Evolutionary conservation across 1,140 invertebrate genomes (phyloP).

Genomic region (Yoshiicerus persimilis): DNA sequence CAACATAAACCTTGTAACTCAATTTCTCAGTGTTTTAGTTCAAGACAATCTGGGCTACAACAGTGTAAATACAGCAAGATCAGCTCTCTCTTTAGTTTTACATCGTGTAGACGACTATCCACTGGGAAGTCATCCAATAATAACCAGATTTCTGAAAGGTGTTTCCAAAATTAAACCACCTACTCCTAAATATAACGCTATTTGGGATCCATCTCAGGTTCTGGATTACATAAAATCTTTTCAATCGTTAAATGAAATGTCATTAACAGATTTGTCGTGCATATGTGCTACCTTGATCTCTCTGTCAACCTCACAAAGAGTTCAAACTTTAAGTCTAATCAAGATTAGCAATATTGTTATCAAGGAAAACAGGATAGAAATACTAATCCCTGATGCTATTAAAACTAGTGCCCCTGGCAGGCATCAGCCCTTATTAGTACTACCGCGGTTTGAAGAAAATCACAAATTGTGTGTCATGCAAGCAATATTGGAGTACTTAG

Average conservation of each 20-base stretch:
- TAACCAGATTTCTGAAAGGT: constrained; percentile 20
- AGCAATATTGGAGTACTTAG: not conserved
- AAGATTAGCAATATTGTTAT: not conserved
- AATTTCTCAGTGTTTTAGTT: not conserved
- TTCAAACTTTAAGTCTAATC: constrained; percentile 12
- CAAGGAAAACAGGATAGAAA: not conserved
- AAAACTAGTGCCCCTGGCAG: not conserved
- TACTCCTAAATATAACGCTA: not conserved
- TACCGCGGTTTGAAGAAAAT: not conserved
- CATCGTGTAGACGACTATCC: not conserved
- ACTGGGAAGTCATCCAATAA: not conserved
- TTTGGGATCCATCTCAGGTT: not conserved
- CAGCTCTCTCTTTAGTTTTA: not conserved
- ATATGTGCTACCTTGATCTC: not conserved
- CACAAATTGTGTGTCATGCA: not conserved
- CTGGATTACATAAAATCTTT: not conserved
- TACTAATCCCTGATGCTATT: not conserved
- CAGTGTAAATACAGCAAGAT: not conserved
- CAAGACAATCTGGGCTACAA: not conserved
- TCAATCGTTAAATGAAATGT: not conserved
- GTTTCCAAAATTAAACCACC: not conserved
- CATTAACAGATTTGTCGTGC: not conserved
- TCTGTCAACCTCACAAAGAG: not conserved
- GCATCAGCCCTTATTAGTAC: not conserved
- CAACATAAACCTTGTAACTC: not conserved